Conservation (phyloP, 2,888 invertebrate genomes). For the Stratiomys singularior region DNA sequence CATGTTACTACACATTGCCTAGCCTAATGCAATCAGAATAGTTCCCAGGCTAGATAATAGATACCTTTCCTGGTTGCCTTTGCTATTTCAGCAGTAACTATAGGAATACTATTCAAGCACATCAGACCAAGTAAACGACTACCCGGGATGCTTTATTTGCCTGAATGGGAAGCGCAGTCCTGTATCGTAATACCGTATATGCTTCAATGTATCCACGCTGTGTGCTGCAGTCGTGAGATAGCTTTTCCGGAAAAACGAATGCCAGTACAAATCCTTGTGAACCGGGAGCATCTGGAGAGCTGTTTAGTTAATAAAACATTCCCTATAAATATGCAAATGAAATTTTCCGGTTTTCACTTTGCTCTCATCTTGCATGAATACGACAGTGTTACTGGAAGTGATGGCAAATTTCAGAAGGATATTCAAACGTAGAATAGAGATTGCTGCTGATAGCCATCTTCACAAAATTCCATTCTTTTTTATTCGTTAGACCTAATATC, state of each 20-base stretch:
- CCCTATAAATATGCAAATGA: slow-evolving; percentile 40
- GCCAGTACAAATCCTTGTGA: slow-evolving; percentile 11
- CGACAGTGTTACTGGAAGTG: neutral
- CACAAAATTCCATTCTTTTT: too few relatives aligned
- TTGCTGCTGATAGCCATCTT: too few relatives aligned
- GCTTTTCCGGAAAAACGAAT: slow-evolving; percentile 2
- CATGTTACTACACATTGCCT: too few relatives aligned
- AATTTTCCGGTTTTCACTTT: slow-evolving; percentile 39
- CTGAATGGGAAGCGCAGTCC: slow-evolving; percentile 27
- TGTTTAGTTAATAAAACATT: slow-evolving; percentile 43
- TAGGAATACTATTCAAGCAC: slow-evolving; percentile 11
- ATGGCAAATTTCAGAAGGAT: neutral
- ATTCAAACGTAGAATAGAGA: too few relatives aligned
- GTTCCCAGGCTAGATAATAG: slow-evolving; percentile 8
- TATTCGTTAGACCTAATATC: too few relatives aligned
- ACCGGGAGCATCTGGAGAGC: slow-evolving; percentile 37
- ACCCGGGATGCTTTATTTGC: neutral
- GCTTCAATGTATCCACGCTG: neutral
- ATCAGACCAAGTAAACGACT: slow-evolving; percentile 10
- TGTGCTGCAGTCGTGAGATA: neutral
- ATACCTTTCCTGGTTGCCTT: neutral
- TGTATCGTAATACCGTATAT: too few relatives aligned
- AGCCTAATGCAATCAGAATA: slow-evolving; percentile 18
- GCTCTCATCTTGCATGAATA: neutral
- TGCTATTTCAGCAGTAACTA: neutral